These are phyloP conservation scores for Drosophila atripex DNA, from an alignment of 2,888 invertebrate genomes.

Conservation along the genomic window DNA sequence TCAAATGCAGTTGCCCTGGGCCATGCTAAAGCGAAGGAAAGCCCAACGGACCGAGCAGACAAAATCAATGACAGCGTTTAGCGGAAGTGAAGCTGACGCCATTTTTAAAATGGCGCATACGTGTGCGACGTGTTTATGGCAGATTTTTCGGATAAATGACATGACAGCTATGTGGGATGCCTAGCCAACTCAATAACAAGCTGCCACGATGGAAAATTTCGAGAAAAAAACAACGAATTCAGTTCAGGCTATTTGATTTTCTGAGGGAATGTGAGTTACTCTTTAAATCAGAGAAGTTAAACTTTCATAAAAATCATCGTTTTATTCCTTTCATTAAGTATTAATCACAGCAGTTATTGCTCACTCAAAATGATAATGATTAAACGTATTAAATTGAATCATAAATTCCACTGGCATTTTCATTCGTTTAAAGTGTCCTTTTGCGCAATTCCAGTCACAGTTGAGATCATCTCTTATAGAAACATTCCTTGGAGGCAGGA, in stretches of 20 bases:
- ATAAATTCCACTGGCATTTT: not conserved
- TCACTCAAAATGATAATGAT: not conserved
- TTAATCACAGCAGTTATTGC: not conserved
- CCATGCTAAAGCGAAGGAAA: not conserved
- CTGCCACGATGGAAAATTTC: slow-evolving; percentile 12
- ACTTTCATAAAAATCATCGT: not conserved
- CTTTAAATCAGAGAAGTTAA: not conserved
- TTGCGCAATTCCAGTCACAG: slow-evolving; percentile 17
- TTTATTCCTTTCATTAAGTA: not conserved
- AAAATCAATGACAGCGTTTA: slow-evolving; percentile 40
- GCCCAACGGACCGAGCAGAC: not conserved
- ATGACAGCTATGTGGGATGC: slow-evolving; percentile 44
- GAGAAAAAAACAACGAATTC: not conserved
- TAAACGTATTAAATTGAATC: not conserved
- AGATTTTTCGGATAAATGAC: slow-evolving; percentile 51
- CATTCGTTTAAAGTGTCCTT: not conserved
- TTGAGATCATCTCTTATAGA: slow-evolving; percentile 40
- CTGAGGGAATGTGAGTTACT: slow-evolving; percentile 8
- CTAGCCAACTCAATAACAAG: slow-evolving; percentile 53
- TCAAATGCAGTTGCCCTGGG: slow-evolving; percentile 50
- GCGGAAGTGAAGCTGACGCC: slow-evolving; percentile 65
- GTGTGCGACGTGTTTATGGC: slow-evolving; percentile 75
- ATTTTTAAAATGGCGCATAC: slow-evolving; percentile 72
- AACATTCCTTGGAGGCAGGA: slow-evolving; percentile 12
- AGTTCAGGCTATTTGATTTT: slow-evolving; percentile 11